A percentile compares a stretch with the other conserved stretches of the same genome.
phyloP scores from a whole-genome alignment of 2,113 vertebrate species.

The Myodes glareolus region DNA sequence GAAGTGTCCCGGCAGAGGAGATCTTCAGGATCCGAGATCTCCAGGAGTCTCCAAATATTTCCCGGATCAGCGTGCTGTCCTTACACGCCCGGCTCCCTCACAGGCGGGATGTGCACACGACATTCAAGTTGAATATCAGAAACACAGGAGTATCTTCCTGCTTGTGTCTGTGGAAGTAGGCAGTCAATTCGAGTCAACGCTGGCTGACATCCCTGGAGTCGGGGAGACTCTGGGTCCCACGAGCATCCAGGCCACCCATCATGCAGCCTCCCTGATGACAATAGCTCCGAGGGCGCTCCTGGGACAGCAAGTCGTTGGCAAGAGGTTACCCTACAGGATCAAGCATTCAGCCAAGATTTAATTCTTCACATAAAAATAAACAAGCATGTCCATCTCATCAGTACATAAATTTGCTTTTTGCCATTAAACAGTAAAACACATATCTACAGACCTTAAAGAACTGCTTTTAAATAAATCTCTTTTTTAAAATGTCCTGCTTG shows the following conservation, averaged over 20 bases:
- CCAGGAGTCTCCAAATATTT: slow-evolving; percentile 93
- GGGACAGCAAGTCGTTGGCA: no score
- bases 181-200: background rate
- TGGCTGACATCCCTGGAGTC: background rate
- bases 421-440: background rate
- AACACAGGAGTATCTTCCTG: background rate
- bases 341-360: background rate
- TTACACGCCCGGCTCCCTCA: slow-evolving; percentile 82
- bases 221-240: background rate
- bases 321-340: background rate
- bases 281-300: background rate
- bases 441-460: background rate
- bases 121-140: background rate
- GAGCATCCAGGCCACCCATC: background rate
- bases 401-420: background rate
- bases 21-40: slow-evolving; percentile 91
- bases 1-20: slow-evolving; percentile 89
- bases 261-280: background rate
- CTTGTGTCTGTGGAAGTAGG: background rate
- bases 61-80: slow-evolving; percentile 77
- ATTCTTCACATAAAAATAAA: background rate
- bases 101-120: background rate
- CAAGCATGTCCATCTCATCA: background rate
- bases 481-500: background rate
- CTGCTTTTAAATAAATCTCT: background rate